Evolutionary conservation across 1,140 invertebrate species (phyloP), one percentile per base, ranked within the genome.

Genomic region (Trichomalopsis sarcophagae): DNA sequence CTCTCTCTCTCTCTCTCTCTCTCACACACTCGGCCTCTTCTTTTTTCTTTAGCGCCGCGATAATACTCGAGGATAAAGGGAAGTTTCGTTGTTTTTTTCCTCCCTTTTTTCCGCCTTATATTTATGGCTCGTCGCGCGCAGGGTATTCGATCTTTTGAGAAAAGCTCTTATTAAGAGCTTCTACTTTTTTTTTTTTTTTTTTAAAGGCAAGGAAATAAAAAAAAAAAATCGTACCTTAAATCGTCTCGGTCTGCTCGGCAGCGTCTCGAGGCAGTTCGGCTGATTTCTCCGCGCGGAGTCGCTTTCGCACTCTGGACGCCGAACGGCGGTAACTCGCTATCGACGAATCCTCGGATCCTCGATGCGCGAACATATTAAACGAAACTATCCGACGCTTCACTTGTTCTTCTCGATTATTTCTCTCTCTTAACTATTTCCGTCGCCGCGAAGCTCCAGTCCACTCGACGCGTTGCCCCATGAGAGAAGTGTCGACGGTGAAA

Each of bases 301-400:
- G 76, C 44, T 77, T 77, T n/a, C 76, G 76, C 44, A 77, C 76
- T 50, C 76, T 9, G 0, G 76, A n/a, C 47, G 40, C 44, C 44
- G 74, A 76, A 30, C 40, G 44, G 11, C 74, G 33, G 11, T 14
- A 2, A 5, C 77, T 14, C 50, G 77, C 62, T 68, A 68, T 79
- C 77, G 77, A 33, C n/a, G 9, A 79, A 76, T 76, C 74, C 44
- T 76, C 9, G 77, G 13, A 62, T 79, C 77, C 50, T 40, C 77
- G 77, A 66, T 36, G 40, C 23, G 17, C 30, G 47, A 66, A 66
- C 77, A 79, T 79, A 62, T 62, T 79, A 74, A 9, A n/a, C 73
- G 17, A 74, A 40, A 71, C 27, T 33, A 27, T 27, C 23, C 0
- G 1, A 73, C n/a, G n/a, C 14, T 33, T 73, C 69, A 30, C 3